Conservation (phyloP, 2,888 invertebrate species). For the Leptura quadrifasciata region DNA sequence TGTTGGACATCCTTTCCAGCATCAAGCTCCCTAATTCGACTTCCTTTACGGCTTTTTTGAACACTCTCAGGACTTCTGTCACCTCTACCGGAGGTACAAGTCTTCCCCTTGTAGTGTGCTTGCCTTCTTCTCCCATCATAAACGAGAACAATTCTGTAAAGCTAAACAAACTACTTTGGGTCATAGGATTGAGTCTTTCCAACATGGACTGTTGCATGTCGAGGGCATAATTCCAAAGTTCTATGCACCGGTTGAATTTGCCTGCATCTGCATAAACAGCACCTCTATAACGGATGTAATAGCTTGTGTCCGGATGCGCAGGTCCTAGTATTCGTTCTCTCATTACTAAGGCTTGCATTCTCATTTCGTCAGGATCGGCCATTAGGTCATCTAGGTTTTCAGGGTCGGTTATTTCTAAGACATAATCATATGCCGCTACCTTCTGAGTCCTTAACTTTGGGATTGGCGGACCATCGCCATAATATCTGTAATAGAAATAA, state of each 20-base stretch:
- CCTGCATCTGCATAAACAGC: slow-evolving; percentile 92
- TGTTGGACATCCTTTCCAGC: slow-evolving; percentile 77
- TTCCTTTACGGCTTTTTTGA: slow-evolving; percentile 87
- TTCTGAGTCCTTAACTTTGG: slow-evolving; percentile 83
- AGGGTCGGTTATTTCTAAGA: slow-evolving; percentile 86
- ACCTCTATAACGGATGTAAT: slow-evolving; percentile 89
- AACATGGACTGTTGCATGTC: slow-evolving; percentile 96
- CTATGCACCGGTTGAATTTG: slow-evolving; percentile 93
- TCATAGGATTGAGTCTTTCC: slow-evolving; percentile 95
- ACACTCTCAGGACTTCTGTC: slow-evolving; percentile 88
- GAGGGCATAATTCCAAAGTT: slow-evolving; percentile 96
- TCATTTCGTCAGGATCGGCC: slow-evolving; percentile 95
- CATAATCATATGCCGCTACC: slow-evolving; percentile 92
- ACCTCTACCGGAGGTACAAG: slow-evolving; percentile 87
- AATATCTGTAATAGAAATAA: slow-evolving; percentile 61
- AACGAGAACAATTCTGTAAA: slow-evolving; percentile 96
- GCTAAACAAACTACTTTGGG: slow-evolving; percentile 94
- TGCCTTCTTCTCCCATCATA: slow-evolving; percentile 92
- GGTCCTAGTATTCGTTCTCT: slow-evolving; percentile 93
- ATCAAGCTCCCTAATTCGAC: slow-evolving; percentile 81
- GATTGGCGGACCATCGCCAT: slow-evolving; percentile 79
- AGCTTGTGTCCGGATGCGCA: slow-evolving; percentile 97
- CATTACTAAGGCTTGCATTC: slow-evolving; percentile 95
- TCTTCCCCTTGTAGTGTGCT: slow-evolving; percentile 74
- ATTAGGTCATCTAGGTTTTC: slow-evolving; percentile 90